Evolutionary conservation across 1,140 invertebrate species (phyloP), one percentile per base, ranked within the genome.

Genomic region (Venturia canescens): DNA sequence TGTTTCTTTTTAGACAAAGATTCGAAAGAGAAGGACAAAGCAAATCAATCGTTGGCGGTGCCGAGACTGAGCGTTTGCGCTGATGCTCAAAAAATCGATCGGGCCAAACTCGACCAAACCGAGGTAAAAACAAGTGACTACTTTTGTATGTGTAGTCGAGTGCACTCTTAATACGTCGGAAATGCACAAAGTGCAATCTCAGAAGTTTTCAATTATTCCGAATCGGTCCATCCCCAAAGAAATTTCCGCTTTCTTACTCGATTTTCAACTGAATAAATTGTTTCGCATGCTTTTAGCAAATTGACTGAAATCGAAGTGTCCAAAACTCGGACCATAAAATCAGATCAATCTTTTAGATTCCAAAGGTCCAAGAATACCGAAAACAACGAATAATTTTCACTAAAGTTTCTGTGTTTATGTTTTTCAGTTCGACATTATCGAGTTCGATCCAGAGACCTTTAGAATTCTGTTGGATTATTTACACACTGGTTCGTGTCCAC

Each of bases 391-490:
- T 34, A 3, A 34, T 34, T 34, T 34, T 3, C 31, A 7, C 31
- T 34, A 3, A 34, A 34, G 9, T 6, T 29, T 4, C 13, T 44
- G 21, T 13, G 63, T 78, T 57, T 82, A 84, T 81, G 86, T 82
- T 87, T 93, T 91, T 83, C 91, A 97, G 96, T 98, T 98, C 91
- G 96, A 96, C 77, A 98, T 98, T 85, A 98, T 98, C 85, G 97
- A 98, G 91, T 98, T 98, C 90, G 97, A 98, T 92, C 95, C 97
- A 3, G 97, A 98, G 72, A 98, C 97, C 0, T 98, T 98, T 90
- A 94, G 97, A 69, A 96, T 97, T 81, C 92, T 98, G 4, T 91
- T 98, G 86, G 97, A 98, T 90, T 98, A 98, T 91, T 91, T 98
- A 50, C 97, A 98, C 89, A 98, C 97, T 3, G 97, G 97, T 53